These are phyloP conservation scores for Baryphthengus martii DNA, from an alignment of 2,113 vertebrate species.

Conservation along the genomic window DNA sequence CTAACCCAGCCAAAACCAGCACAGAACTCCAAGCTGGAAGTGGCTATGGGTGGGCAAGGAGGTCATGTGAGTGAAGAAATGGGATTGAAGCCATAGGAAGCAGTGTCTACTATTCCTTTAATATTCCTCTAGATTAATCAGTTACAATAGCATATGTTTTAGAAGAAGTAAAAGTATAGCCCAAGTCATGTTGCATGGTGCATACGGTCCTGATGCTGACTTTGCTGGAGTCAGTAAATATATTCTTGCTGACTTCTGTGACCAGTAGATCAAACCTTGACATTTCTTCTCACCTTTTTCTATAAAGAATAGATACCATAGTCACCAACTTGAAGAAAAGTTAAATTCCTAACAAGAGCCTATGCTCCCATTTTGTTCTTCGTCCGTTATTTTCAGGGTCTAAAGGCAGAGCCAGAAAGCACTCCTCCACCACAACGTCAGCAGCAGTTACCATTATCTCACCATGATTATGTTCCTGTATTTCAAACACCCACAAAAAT, in stretches of 20 bases:
- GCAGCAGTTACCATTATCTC: neutral
- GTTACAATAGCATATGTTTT: neutral
- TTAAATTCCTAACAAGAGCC: neutral
- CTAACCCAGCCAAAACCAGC: neutral
- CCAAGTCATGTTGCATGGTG: neutral
- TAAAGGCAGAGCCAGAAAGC: neutral
- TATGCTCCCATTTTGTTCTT: neutral
- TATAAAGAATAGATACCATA: neutral
- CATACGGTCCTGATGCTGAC: neutral
- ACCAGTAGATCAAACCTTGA: neutral
- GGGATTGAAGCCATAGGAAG: neutral
- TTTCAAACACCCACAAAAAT: neutral
- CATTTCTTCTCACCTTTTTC: neutral
- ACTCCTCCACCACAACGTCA: fast-evolving
- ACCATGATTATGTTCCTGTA: neutral
- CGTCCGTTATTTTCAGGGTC: neutral
- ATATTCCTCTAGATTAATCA: neutral
- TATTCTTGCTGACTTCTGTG: neutral
- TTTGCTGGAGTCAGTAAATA: neutral
- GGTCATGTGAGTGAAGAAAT: neutral
- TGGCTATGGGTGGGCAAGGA: neutral
- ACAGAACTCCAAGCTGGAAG: neutral
- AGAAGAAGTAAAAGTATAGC: neutral
- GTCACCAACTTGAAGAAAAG: neutral
- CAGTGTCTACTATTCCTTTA: neutral